Base-by-base conservation (phyloP, 2,888 invertebrate species). In the Cantharis rufa region DNA sequence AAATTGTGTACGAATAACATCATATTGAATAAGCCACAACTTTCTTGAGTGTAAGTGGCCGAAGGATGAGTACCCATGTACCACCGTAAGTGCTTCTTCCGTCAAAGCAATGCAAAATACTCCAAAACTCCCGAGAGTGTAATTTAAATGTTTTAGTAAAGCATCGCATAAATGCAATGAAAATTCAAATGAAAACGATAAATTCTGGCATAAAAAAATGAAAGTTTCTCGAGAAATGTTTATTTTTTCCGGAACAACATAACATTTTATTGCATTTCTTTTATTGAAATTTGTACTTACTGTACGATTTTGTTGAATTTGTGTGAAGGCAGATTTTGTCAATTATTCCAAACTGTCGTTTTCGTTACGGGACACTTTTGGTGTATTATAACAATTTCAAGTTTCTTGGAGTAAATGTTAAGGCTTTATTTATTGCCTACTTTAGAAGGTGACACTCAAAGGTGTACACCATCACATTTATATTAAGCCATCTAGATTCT, bases 401-500 rank as follows among this genome's bases (percentile, higher is more conserved):
- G 64, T 66, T 66, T 24, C 64, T 66, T 66, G 13, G 3, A 66
- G 24, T 66, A 66, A 15, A 66, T 66, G 18, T 66, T 21, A 21
- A 13, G 21, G 27, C 10, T 28, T 28, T 28, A 13, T 66, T 48
- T 48, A 48, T 48, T 48, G n/a, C 48, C n/a, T 18, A 66, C 64
- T 66, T 21, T 66, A 66, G 21, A 16, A 66, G 24, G 18, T 63
- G 18, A 63, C 18, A 63, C 63, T 63, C 18, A 16, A 21, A 66
- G 64, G 64, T 66, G 64, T 24, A 66, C 64, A 66, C 71, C 71
- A 63, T 15, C 24, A 24, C 64, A 66, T 66, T 66, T 66, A 16
- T 71, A 77, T 77, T 77, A 75, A 48, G 66, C 62, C 70, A 70
- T 78, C 24, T 68, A 69, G 28, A 76, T 78, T 78, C 78, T 69